Percentiles rank a stretch among this genome's conserved stretches.
Evolutionary conservation across 2,113 vertebrate genomes (phyloP).

Genomic region (Hystrix brachyura): DNA sequence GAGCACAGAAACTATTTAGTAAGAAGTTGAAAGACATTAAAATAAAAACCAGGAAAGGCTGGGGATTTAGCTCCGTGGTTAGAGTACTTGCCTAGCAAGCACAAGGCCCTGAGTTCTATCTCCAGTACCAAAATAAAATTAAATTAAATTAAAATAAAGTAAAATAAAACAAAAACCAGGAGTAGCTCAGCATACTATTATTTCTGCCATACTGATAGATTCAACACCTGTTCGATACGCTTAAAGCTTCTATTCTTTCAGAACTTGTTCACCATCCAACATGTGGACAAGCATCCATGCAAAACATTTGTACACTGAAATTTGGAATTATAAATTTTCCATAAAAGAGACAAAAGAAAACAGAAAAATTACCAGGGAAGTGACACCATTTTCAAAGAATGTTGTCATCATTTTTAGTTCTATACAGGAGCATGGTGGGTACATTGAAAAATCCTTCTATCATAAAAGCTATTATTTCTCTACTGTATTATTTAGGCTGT

Average conservation of each 20-base stretch:
- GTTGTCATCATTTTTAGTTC: not conserved
- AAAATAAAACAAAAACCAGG: not conserved
- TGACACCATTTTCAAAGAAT: not conserved
- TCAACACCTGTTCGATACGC: not conserved
- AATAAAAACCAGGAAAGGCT: not conserved
- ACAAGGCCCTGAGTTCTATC: too few species aligned
- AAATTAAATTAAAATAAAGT: constrained; percentile 20
- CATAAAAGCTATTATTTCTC: not conserved
- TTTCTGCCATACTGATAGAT: not conserved
- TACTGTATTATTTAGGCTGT: not conserved
- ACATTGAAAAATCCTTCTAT: not conserved
- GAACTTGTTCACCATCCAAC: not conserved
- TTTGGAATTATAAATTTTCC: not conserved
- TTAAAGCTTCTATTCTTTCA: not conserved
- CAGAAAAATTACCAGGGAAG: not conserved
- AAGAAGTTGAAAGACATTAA: constrained; percentile 42
- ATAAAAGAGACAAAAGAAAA: constrained; percentile 2
- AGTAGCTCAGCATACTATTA: not conserved
- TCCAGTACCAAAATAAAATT: too few species aligned
- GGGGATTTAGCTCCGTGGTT: too few species aligned
- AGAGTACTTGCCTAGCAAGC: too few species aligned
- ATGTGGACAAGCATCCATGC: not conserved
- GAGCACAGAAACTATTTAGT: constrained; percentile 16
- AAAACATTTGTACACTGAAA: not conserved
- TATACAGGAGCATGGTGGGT: not conserved